Percentiles rank a stretch among this genome's conserved stretches.
phyloP scores from a whole-genome alignment of 2,888 invertebrate species.

The Marasmarcha lunaedactyla region DNA sequence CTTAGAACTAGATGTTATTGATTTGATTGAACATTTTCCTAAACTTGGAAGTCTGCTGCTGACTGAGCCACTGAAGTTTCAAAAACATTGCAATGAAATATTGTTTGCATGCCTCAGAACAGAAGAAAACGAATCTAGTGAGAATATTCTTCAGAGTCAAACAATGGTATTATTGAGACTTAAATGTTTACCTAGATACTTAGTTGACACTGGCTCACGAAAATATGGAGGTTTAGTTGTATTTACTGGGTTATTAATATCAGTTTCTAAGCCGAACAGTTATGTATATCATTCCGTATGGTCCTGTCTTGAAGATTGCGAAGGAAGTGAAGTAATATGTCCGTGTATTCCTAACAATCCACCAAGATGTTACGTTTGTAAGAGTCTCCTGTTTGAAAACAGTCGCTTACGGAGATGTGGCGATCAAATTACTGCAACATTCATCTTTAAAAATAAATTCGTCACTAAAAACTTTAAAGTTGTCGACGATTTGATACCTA shows the following conservation, averaged over 20 bases:
- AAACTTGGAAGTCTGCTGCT: conserved; percentile 32
- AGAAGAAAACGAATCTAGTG: conserved; percentile 20
- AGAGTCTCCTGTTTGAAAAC: conserved; percentile 45
- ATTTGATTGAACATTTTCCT: conserved; percentile 34
- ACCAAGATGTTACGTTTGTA: conserved; percentile 46
- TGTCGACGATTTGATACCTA: conserved; percentile 39
- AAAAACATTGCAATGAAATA: conserved; percentile 35
- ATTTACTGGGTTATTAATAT: conserved; percentile 35
- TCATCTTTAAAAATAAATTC: conserved; percentile 26
- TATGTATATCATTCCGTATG: conserved; percentile 53
- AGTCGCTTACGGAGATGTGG: conserved; percentile 48
- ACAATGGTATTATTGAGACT: conserved; percentile 35
- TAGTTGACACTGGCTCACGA: conserved; percentile 21
- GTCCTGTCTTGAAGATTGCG: conserved; percentile 60
- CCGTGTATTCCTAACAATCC: conserved; percentile 43
- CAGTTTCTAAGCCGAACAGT: conserved; percentile 33
- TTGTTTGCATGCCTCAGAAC: conserved; percentile 40
- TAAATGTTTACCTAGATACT: conserved; percentile 28
- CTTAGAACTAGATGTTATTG: conserved; percentile 44
- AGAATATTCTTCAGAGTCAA: conserved; percentile 30
- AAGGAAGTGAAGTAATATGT: conserved; percentile 46
- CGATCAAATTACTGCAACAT: conserved; percentile 38
- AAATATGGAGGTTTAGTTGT: conserved; percentile 30
- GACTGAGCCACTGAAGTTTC: conserved; percentile 41
- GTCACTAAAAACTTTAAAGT: conserved; percentile 31